A percentile compares a stretch with the other conserved stretches of the same genome.
phyloP scores from a whole-genome alignment of 2,888 invertebrate genomes.

The Aspidapion aeneum region DNA sequence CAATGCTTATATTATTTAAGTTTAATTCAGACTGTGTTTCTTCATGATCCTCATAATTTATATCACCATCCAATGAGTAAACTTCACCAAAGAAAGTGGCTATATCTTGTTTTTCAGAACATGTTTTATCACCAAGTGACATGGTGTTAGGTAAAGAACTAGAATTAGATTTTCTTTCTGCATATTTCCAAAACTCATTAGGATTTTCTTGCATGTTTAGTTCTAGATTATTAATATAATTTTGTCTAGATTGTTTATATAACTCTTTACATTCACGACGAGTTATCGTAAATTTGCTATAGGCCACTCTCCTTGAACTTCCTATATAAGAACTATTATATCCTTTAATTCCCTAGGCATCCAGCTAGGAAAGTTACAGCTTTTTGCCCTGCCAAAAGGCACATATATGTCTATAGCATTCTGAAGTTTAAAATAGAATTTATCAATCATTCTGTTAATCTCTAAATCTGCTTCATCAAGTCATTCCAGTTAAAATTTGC shows the following conservation, averaged over 20 bases:
- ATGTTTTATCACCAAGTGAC: neutral
- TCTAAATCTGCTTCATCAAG: neutral
- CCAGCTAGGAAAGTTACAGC: neutral
- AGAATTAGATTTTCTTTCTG: neutral
- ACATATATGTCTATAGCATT: neutral
- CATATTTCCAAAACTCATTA: neutral
- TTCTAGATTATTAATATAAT: neutral
- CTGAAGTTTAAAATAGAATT: neutral
- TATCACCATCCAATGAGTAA: neutral
- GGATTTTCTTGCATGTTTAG: neutral
- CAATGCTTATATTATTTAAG: neutral
- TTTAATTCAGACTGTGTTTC: neutral
- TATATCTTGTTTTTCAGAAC: neutral
- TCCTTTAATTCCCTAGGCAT: neutral
- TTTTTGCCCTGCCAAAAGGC: neutral
- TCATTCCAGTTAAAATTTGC: neutral
- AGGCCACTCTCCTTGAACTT: neutral
- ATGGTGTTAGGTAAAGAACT: neutral
- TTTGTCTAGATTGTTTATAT: neutral
- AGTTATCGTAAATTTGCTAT: neutral
- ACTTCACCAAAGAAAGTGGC: neutral
- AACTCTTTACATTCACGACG: neutral
- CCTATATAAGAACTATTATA: neutral
- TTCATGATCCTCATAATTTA: neutral
- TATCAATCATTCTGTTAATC: neutral